Conservation (phyloP, 2,888 invertebrate genomes). For the Athalia cordata region DNA sequence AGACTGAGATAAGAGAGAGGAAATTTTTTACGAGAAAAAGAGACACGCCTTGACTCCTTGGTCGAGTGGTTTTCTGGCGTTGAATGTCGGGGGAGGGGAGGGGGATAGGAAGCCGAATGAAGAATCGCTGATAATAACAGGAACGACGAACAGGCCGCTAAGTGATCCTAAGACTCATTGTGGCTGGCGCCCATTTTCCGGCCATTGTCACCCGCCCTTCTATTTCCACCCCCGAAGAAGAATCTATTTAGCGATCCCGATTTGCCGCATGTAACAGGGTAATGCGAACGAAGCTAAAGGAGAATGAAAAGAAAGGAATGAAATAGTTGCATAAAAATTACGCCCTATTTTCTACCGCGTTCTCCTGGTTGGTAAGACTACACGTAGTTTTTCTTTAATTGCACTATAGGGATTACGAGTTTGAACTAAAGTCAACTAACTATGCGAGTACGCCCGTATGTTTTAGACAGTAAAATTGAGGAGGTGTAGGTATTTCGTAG, state of each 20-base stretch:
- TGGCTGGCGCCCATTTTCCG: constrained; percentile 36
- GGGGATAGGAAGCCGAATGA: constrained; percentile 51
- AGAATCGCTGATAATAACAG: constrained; percentile 57
- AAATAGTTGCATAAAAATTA: background rate
- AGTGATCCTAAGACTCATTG: constrained; percentile 55
- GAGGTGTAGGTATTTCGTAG: too few relatives aligned
- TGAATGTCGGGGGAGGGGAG: background rate
- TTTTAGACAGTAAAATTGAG: too few relatives aligned
- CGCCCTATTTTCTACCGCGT: too few relatives aligned
- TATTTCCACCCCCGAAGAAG: background rate
- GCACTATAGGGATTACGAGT: constrained; percentile 11
- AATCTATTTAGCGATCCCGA: constrained; percentile 40
- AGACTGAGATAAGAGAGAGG: constrained; percentile 15
- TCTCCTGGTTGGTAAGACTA: too few relatives aligned
- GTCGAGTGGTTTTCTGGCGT: constrained; percentile 9
- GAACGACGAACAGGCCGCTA: constrained; percentile 49
- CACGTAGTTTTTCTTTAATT: constrained; percentile 18
- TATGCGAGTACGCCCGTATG: too few relatives aligned
- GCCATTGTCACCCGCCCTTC: constrained; percentile 47
- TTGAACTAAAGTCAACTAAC: background rate
- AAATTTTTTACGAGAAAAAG: constrained; percentile 23
- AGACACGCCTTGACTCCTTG: background rate
- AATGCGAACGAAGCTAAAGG: background rate
- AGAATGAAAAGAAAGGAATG: background rate
- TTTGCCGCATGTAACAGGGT: constrained; percentile 1